phyloP scores from a whole-genome alignment of 2,113 vertebrate genomes.

The Anser brachyrhynchus region DNA sequence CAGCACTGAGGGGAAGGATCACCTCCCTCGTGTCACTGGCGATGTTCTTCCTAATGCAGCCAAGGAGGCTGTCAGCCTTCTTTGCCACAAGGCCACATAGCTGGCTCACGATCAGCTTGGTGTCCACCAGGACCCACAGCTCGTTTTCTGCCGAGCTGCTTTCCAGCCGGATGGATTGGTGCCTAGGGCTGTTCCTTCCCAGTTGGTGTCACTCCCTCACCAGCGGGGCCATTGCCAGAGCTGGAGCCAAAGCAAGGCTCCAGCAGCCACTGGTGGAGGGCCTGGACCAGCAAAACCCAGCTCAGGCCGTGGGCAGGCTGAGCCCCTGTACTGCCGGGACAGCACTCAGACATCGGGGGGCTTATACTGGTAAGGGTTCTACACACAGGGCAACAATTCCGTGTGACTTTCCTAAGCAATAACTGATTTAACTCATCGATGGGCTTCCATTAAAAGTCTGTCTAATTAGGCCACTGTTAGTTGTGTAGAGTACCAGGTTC shows the following conservation, averaged over 20 bases:
- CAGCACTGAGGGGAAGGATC: not conserved
- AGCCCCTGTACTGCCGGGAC: not conserved
- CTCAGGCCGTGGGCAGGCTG: fast-evolving
- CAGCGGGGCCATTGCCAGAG: not conserved
- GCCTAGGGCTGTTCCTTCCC: not conserved
- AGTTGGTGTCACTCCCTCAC: not conserved
- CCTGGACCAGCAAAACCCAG: not conserved
- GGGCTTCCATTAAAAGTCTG: not conserved
- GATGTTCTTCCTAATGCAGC: not conserved
- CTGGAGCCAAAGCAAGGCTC: not conserved
- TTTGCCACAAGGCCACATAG: not conserved
- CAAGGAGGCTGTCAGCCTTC: not conserved
- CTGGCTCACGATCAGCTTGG: not conserved
- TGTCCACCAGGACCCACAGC: not conserved
- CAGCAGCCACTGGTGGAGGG: not conserved
- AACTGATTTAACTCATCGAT: not conserved
- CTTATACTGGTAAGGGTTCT: not conserved
- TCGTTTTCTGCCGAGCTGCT: not conserved
- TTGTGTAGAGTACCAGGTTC: no score
- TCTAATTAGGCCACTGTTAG: not conserved
- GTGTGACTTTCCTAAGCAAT: not conserved
- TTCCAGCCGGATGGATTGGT: not conserved
- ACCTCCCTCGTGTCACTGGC: not conserved
- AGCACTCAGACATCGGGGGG: fast-evolving
- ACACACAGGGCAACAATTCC: not conserved